These are phyloP conservation scores for Anagyrus pseudococci DNA, from an alignment of 2,888 invertebrate species.

Conservation along the genomic window DNA sequence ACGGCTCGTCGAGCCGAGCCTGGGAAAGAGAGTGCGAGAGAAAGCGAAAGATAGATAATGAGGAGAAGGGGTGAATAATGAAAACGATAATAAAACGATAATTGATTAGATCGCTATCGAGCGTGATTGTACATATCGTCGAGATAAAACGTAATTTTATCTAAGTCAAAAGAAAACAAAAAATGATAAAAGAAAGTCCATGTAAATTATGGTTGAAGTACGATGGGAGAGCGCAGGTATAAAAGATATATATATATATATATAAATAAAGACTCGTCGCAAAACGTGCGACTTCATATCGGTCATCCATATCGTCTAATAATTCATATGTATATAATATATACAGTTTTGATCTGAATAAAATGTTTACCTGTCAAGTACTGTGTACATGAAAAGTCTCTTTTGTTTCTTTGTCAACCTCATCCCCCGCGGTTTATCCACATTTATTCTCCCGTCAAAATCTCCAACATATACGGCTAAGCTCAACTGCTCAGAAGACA, in stretches of 20 bases:
- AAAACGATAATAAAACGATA: conserved; percentile 22
- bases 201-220: conserved; percentile 37
- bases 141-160: conserved; percentile 17
- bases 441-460: no score
- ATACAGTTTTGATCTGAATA: conserved; percentile 56
- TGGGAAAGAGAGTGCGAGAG: conserved; percentile 13
- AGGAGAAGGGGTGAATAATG: conserved; percentile 6
- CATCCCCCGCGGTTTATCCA: neutral
- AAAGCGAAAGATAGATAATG: conserved; percentile 10
- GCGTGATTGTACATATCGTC: conserved; percentile 39
- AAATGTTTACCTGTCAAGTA: conserved; percentile 57
- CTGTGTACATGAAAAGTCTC: conserved; percentile 13
- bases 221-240: neutral
- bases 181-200: conserved; percentile 43
- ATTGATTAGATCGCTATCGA: no score
- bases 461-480: no score
- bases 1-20: conserved; percentile 19
- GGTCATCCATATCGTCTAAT: conserved; percentile 56
- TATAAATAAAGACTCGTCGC: conserved; percentile 15
- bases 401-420: neutral
- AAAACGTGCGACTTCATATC: conserved; percentile 55
- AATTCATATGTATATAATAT: conserved; percentile 57
- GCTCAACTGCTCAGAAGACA: no score
- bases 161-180: conserved; percentile 31
- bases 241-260: no score